Base-by-base conservation (phyloP, 92 coral and sea anemone genomes). In the Heliopora coerulea region DNA sequence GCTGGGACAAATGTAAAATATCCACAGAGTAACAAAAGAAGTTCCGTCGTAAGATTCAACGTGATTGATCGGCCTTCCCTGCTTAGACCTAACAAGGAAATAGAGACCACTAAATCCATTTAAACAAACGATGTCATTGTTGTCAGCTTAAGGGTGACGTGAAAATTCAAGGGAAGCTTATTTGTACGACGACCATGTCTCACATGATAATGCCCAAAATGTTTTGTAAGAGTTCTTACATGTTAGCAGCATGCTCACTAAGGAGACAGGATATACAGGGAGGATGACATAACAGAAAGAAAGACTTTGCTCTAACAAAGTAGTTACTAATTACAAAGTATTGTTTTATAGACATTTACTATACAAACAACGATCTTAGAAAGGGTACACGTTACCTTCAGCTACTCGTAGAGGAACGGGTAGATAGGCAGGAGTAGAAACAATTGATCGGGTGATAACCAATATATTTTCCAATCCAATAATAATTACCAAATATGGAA, bases 401-500 rank as follows among this genome's bases (percentile, higher is more conserved):
- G 98, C 98, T 32, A 93, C 96, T 44, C 98, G 80, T 24, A 84
- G 56, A 77, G 91, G 89, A 76, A 93, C 98, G 49, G 86, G 91
- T 48, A 93, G 85, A 75, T 88, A 88, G 15, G 88, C 91, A 10
- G 91, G 96, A 23, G 98, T 93, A 11, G 98, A 93, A 39, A 93
- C 96, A 29, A 93, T 96, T 37, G 96, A 89, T 74, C 91, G 87
- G 54, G 98, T 93, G 32, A 93, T 89, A 32, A 93, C 98, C 83
- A 93, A 75, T 34, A 90, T 87, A 65, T 93, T 93, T 69, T 93
- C 98, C 23, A 93, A 91, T 50, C 98, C 98, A 81, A 93, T 79
- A 84, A 93, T 88, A 61, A 89, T 93, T 26, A 93, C 93, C 44
- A 93, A 89, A 79, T 93, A 93, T 25, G 98, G 98, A 67, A 93